Percentiles rank a stretch among this genome's conserved stretches.
These are phyloP conservation scores for Mesochorus sp. DNA, from an alignment of 2,888 invertebrate species.

Conservation along the genomic window DNA sequence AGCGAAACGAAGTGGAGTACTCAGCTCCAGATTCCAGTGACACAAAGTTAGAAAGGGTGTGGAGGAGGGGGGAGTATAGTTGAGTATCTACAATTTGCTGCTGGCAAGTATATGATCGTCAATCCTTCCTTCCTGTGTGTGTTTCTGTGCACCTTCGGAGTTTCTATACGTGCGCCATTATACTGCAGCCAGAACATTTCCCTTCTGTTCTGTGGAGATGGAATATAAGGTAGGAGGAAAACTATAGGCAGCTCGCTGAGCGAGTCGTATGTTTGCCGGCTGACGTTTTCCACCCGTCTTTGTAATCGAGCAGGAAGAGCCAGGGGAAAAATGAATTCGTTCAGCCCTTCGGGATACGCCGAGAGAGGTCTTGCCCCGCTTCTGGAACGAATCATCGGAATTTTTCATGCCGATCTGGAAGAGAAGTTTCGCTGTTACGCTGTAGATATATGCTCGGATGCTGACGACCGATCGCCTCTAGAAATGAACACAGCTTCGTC, in stretches of 20 bases:
- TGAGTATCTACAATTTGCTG: constrained; percentile 36
- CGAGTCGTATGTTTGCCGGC: constrained; percentile 23
- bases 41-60: background rate
- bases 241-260: background rate
- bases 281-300: constrained; percentile 51
- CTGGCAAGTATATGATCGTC: constrained; percentile 9
- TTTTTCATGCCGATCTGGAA: constrained; percentile 65
- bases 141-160: background rate
- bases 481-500: constrained; percentile 23
- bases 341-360: constrained; percentile 46
- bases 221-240: constrained; percentile 8
- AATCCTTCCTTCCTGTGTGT: constrained; percentile 5
- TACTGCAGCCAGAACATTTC: constrained; percentile 30
- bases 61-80: background rate
- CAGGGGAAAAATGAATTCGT: constrained; percentile 60
- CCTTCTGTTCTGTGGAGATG: constrained; percentile 19
- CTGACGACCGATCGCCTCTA: background rate
- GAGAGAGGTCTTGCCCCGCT: constrained; percentile 23
- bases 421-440: constrained; percentile 29
- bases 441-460: background rate
- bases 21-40: constrained; percentile 38
- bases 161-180: constrained; percentile 14
- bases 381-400: constrained; percentile 66
- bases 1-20: constrained; percentile 53
- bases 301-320: background rate